Percentiles rank a stretch among this genome's conserved stretches.
Evolutionary conservation across 1,140 invertebrate species (phyloP).

Genomic region (Nephila pilipes): DNA sequence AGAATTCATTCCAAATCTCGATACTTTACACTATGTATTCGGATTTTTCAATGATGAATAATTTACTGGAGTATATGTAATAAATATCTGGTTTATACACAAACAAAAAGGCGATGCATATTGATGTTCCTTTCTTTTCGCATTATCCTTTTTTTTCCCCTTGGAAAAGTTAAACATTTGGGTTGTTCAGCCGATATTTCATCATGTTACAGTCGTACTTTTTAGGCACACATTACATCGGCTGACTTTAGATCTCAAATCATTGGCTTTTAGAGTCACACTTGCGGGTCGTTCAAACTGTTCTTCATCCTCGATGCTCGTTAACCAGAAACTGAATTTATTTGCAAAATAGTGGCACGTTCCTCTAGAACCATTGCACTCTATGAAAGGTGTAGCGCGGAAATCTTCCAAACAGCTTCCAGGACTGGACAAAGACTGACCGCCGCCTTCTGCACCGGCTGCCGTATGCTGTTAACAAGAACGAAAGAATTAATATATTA

Average conservation of each 20-base stretch:
- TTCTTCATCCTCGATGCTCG: conserved; percentile 87
- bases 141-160: neutral
- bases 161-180: neutral
- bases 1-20: no score
- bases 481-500: neutral
- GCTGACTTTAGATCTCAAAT: conserved; percentile 90
- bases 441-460: conserved; percentile 92
- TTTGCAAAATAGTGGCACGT: conserved; percentile 98
- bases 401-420: conserved; percentile 96
- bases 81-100: no score
- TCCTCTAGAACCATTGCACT: conserved; percentile 95
- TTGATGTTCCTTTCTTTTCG: no score
- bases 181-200: neutral
- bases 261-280: conserved; percentile 96
- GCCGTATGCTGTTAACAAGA: conserved; percentile 88
- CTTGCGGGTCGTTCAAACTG: conserved; percentile 92
- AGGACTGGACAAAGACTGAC: conserved; percentile 93
- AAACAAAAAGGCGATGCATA: no score
- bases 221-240: conserved; percentile 96
- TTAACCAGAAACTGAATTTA: conserved; percentile 99
- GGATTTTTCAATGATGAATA: no score
- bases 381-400: conserved; percentile 92
- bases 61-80: no score
- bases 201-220: conserved; percentile 68
- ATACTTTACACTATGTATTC: no score